Percentiles rank a stretch among this genome's conserved stretches.
Evolutionary conservation across 1,140 invertebrate species (phyloP).

Genomic region (Danaus melanippus): DNA sequence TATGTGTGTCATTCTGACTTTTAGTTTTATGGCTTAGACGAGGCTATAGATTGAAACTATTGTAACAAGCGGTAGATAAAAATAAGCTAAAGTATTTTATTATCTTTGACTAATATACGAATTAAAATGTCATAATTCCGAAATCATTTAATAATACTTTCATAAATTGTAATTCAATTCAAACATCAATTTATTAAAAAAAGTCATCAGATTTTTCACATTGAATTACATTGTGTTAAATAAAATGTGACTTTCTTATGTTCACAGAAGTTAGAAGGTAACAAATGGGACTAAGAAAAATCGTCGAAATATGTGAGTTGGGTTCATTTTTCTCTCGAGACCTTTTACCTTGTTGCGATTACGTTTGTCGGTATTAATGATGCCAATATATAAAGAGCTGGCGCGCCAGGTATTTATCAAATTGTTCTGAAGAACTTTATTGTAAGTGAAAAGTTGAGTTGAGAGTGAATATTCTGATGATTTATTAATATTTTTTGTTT

Average conservation of each 20-base stretch:
- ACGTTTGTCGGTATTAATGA: constrained; percentile 41
- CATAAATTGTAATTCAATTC: too few relatives aligned
- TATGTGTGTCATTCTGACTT: constrained; percentile 12
- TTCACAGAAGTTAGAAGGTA: constrained; percentile 37
- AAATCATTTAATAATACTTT: too few relatives aligned
- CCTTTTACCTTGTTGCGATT: constrained; percentile 31
- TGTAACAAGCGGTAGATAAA: too few relatives aligned
- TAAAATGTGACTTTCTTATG: constrained; percentile 15
- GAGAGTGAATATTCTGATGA: too few relatives aligned
- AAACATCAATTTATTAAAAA: too few relatives aligned
- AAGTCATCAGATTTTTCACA: too few relatives aligned
- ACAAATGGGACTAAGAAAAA: constrained; percentile 61
- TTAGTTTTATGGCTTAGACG: constrained; percentile 15
- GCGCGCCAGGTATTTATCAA: constrained; percentile 21
- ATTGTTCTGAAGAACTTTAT: constrained; percentile 21
- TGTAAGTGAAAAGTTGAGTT: constrained; percentile 1
- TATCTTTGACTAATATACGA: too few relatives aligned
- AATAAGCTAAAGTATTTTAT: too few relatives aligned
- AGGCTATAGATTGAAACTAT: constrained; percentile 7
- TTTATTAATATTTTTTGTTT: too few relatives aligned
- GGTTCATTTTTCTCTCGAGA: constrained; percentile 51
- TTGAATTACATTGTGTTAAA: too few relatives aligned
- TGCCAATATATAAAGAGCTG: constrained; percentile 29
- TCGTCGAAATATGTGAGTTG: constrained; percentile 53
- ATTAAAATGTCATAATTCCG: too few relatives aligned